phyloP scores from a whole-genome alignment of 1,140 invertebrate species.

The Antheraea pernyi region DNA sequence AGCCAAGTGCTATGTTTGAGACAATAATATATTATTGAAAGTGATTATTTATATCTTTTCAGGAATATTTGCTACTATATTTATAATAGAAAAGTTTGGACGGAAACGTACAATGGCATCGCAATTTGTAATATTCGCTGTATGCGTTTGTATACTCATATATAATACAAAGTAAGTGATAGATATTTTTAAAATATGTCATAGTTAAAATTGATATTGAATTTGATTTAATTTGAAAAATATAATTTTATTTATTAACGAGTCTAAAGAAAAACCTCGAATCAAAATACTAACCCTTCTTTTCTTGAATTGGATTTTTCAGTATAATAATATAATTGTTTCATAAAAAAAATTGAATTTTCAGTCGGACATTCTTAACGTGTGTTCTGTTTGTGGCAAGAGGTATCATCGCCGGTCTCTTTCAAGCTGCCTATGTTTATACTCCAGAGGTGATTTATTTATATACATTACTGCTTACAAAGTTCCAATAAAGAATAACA shows the following conservation, averaged over 20 bases:
- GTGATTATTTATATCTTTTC: slow-evolving; percentile 48
- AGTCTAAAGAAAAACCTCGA: no score
- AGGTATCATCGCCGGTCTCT: slow-evolving; percentile 95
- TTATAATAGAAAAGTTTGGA: slow-evolving; percentile 94
- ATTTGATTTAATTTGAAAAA: no score
- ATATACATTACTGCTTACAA: neutral
- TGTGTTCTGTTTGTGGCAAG: slow-evolving; percentile 93
- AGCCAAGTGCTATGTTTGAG: no score
- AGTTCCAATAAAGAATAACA: no score
- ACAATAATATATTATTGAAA: neutral
- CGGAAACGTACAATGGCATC: slow-evolving; percentile 96
- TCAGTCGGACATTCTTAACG: slow-evolving; percentile 89
- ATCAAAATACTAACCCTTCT: neutral
- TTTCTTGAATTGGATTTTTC: neutral
- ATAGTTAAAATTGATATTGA: no score
- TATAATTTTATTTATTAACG: no score
- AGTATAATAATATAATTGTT: no score
- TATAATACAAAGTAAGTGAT: slow-evolving; percentile 87
- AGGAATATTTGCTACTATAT: slow-evolving; percentile 96
- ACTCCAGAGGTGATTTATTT: slow-evolving; percentile 89
- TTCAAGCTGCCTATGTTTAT: slow-evolving; percentile 97
- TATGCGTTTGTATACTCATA: slow-evolving; percentile 90
- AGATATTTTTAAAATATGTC: neutral
- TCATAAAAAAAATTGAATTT: slow-evolving; percentile 24
- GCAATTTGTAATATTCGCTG: slow-evolving; percentile 93